phyloP scores from a whole-genome alignment of 2,113 vertebrate genomes.

The Neodon shergylaensis region DNA sequence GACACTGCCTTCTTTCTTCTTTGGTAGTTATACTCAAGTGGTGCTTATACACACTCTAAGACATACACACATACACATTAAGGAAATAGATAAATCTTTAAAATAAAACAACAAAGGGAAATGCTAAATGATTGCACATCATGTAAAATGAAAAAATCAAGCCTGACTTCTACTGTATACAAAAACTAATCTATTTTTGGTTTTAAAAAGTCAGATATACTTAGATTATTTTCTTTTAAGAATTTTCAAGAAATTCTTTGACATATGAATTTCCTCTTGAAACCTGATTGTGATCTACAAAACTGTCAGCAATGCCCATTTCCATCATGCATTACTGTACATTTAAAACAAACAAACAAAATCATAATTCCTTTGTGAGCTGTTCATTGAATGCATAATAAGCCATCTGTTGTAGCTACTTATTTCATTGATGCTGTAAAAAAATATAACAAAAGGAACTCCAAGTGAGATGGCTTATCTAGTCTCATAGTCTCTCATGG shows the following conservation, averaged over 20 bases:
- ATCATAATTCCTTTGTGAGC: neutral
- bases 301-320: no score
- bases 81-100: neutral
- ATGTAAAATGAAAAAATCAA: slow-evolving; percentile 29
- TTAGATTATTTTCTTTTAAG: neutral
- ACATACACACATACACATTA: neutral
- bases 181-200: neutral
- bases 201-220: neutral
- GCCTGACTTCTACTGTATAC: neutral
- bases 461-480: neutral
- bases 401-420: neutral
- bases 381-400: neutral
- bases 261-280: neutral
- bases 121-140: slow-evolving; percentile 41
- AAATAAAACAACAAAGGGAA: neutral
- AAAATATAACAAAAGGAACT: neutral
- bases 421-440: neutral
- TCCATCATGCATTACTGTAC: neutral
- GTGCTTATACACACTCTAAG: neutral
- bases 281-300: neutral
- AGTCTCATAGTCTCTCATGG: neutral
- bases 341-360: neutral
- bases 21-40: neutral
- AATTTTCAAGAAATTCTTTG: neutral
- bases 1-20: neutral